Base-by-base conservation (phyloP, 2,888 invertebrate species). In the Temnothorax ravouxi region DNA sequence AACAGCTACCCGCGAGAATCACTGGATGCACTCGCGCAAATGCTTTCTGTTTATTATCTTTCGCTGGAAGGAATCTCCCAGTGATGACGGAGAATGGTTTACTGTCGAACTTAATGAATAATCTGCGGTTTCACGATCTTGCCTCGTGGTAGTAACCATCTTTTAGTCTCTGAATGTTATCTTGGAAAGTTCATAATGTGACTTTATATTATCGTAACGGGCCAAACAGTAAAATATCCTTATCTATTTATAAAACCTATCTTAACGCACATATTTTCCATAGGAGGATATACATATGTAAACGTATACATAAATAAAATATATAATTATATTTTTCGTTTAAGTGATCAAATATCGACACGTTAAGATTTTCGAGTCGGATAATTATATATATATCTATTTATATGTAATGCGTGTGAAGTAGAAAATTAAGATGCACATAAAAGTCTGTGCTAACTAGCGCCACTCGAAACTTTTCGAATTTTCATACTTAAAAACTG, bases 401-500 rank as follows among this genome's bases (percentile, higher is more conserved):
- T 15, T 29, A n/a, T 4, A 15, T 2, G 34, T 2, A 29, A 29
- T 29, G 29, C 29, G 21, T n/a, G 41, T 9, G 13, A 61, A n/a
- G 38, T 4, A 41, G 13, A 38, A 29, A 52, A 41, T 54, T 41
- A 54, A 69, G 29, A 69, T 41, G 3, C 25, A 9, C 1, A 18
- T 13, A 2, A 67, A 54, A 54, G 29, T 21, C 29, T 15, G 11
- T 5, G 21, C 11, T 29, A 15, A 9, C 44, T 11, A 29, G 29
- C 13, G 41, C 15, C 6, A 29, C n/a, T 67, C 4, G 85, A 75
- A 72, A 84, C 72, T 77, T 86, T 86, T 84, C 38, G 67, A 84
- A 85, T 84, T 86, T 86, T 89, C 86, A 81, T 84, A 83, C 87
- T 89, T 89, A 86, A 85, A 87, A 90, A 90, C 90, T 90, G 91